These are phyloP conservation scores for Stictonetta naevosa DNA, from an alignment of 2,113 vertebrate genomes.

Conservation along the genomic window DNA sequence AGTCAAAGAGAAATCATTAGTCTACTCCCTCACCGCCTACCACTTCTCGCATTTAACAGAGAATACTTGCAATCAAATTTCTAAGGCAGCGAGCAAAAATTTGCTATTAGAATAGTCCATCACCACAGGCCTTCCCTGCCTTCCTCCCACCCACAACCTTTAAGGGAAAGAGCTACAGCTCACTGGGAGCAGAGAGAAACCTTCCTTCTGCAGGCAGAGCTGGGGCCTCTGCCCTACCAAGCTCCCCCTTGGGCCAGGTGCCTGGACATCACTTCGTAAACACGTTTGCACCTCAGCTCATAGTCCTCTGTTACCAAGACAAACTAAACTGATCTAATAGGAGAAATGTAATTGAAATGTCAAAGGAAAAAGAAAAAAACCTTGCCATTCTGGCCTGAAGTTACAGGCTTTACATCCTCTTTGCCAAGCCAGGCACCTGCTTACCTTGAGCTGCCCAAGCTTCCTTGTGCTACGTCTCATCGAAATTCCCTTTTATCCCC, in stretches of 20 bases:
- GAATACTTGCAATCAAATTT: background rate
- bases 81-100: background rate
- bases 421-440: background rate
- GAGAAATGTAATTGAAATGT: background rate
- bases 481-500: background rate
- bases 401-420: background rate
- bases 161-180: background rate
- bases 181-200: background rate
- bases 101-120: background rate
- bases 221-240: accelerated
- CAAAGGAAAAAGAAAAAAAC: background rate
- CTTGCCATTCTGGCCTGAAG: background rate
- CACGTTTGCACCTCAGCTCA: background rate
- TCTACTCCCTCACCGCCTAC: constrained; percentile 25
- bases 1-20: constrained; percentile 26
- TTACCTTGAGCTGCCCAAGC: background rate
- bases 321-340: background rate
- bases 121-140: constrained; percentile 1
- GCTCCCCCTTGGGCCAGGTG: background rate
- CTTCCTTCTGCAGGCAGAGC: background rate
- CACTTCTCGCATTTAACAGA: background rate
- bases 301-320: background rate
- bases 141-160: background rate
- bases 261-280: accelerated
- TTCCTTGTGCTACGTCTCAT: background rate